phyloP scores from a whole-genome alignment of 1,140 invertebrate species.

The Dryas iulia region DNA sequence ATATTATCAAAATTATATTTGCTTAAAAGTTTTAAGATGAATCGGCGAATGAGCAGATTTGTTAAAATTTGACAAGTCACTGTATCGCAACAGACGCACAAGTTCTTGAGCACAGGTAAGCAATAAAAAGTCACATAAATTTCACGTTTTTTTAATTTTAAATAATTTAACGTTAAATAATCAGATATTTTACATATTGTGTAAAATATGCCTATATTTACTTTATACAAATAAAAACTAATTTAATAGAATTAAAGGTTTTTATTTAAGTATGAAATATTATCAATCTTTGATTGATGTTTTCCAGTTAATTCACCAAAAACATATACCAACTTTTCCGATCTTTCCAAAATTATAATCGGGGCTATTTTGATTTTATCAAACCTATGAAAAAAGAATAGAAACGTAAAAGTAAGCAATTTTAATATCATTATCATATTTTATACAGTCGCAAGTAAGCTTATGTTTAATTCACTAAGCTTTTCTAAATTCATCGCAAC shows the following conservation, averaged over 20 bases:
- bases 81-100: slow-evolving; percentile 23
- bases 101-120: too few relatives aligned
- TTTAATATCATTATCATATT: slow-evolving; percentile 15
- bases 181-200: too few relatives aligned
- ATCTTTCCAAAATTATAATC: too few relatives aligned
- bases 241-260: too few relatives aligned
- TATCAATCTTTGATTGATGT: too few relatives aligned
- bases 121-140: slow-evolving; percentile 6
- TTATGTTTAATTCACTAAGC: slow-evolving; percentile 22
- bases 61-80: slow-evolving; percentile 73
- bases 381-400: not conserved
- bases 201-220: too few relatives aligned
- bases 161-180: too few relatives aligned
- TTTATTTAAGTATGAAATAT: too few relatives aligned
- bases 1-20: slow-evolving; percentile 15
- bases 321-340: too few relatives aligned
- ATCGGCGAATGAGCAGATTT: slow-evolving; percentile 28
- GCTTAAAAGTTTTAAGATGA: slow-evolving; percentile 14
- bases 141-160: too few relatives aligned
- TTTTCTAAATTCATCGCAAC: not conserved
- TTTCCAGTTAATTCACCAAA: too few relatives aligned
- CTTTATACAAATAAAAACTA: too few relatives aligned
- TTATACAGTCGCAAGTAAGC: slow-evolving; percentile 16
- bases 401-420: not conserved
- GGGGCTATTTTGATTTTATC: not conserved